phyloP scores from a whole-genome alignment of 2,797 vertebrate genomes.

The Petrocephalus schoutedeni region DNA sequence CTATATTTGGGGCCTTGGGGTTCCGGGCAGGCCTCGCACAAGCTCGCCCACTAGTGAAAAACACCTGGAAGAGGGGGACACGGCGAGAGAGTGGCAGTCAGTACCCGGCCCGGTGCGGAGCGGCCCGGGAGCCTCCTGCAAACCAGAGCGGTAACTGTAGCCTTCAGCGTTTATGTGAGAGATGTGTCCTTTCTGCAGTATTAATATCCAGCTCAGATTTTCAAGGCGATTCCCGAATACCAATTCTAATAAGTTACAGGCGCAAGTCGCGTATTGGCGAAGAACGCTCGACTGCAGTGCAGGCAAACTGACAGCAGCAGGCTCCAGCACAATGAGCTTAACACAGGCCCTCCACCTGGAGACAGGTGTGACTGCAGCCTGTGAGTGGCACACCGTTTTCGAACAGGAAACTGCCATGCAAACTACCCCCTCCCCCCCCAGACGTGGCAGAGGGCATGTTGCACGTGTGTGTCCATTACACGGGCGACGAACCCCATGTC shows the following conservation, averaged over 20 bases:
- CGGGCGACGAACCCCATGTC: not conserved
- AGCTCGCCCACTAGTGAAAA: slow-evolving; percentile 39
- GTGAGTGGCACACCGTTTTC: not conserved
- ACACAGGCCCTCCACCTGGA: slow-evolving; percentile 13
- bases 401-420: not conserved
- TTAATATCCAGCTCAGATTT: not conserved
- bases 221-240: slow-evolving; percentile 16
- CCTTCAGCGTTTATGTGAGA: not conserved
- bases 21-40: slow-evolving; percentile 34
- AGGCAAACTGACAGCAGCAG: not conserved
- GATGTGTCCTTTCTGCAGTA: not conserved
- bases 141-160: not conserved
- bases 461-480: not conserved
- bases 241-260: slow-evolving; percentile 23
- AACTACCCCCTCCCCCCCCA: not conserved
- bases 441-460: not conserved
- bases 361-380: slow-evolving; percentile 11
- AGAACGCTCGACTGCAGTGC: not conserved
- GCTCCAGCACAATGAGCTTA: not conserved
- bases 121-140: not conserved
- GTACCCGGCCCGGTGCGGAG: not conserved
- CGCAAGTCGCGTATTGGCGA: not conserved
- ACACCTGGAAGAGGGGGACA: slow-evolving; percentile 51
- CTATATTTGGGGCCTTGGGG: slow-evolving; percentile 47
- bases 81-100: slow-evolving; percentile 27